Conservation (phyloP, 2,888 invertebrate genomes). For the Herminia tarsipennalis region DNA sequence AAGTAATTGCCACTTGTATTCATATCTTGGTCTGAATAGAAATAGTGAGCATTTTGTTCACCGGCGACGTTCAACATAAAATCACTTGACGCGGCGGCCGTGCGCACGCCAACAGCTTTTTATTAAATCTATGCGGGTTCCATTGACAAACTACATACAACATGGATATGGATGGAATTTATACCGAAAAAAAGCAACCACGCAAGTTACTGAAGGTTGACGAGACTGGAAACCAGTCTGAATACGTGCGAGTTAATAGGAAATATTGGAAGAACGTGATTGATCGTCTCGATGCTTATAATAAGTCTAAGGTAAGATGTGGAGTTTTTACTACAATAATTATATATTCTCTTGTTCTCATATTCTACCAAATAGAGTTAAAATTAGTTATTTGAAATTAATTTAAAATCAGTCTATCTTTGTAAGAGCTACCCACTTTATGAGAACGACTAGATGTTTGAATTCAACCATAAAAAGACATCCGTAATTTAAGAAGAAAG, state of each 20-base stretch:
- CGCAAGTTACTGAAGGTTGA: slow-evolving; percentile 62
- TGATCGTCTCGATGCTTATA: slow-evolving; percentile 48
- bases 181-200: slow-evolving; percentile 48
- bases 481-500: no score
- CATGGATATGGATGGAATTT: slow-evolving; percentile 27
- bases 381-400: no score
- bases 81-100: slow-evolving; percentile 23
- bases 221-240: slow-evolving; percentile 60
- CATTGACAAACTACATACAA: slow-evolving; percentile 19
- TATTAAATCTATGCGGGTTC: slow-evolving; percentile 47
- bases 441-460: no score
- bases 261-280: slow-evolving; percentile 72
- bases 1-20: slow-evolving; percentile 15
- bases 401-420: no score
- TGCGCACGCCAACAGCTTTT: slow-evolving; percentile 25
- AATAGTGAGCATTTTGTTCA: slow-evolving; percentile 31
- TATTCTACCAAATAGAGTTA: no score
- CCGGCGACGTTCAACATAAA: slow-evolving; percentile 22
- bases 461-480: no score
- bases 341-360: no score
- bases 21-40: slow-evolving; percentile 18
- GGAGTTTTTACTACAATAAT: neutral
- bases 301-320: slow-evolving; percentile 53
- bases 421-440: no score
- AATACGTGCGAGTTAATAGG: slow-evolving; percentile 63